A percentile compares a stretch with the other conserved stretches of the same genome.
Conservation (phyloP, 1,140 invertebrate genomes). For the Heliconius melpomene region DNA sequence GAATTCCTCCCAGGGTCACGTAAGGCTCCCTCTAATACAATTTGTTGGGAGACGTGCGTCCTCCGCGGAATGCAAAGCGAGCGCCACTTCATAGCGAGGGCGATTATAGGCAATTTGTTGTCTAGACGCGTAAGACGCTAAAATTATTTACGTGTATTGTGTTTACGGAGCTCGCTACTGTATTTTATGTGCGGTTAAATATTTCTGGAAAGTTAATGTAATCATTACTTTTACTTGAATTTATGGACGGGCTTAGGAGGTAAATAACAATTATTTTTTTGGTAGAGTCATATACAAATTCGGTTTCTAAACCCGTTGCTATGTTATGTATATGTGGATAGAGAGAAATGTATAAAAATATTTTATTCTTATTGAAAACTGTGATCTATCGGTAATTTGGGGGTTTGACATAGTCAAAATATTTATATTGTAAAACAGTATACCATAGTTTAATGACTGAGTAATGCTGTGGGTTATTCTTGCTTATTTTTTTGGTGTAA, state of each 20-base stretch:
- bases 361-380: background rate
- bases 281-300: background rate
- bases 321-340: background rate
- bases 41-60: slow-evolving; percentile 67
- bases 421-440: too few species aligned
- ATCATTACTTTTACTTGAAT: background rate
- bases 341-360: background rate
- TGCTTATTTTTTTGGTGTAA: too few species aligned
- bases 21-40: slow-evolving; percentile 74
- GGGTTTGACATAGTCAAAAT: too few species aligned
- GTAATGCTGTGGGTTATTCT: too few species aligned
- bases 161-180: slow-evolving; percentile 7
- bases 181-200: background rate
- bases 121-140: slow-evolving; percentile 36
- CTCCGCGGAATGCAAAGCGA: slow-evolving; percentile 70
- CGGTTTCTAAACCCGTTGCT: background rate
- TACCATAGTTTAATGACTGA: too few species aligned
- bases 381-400: background rate
- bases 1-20: slow-evolving; percentile 66
- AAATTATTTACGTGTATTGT: slow-evolving; percentile 38
- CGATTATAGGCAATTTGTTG: slow-evolving; percentile 61
- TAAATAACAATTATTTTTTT: background rate
- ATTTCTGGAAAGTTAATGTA: background rate
- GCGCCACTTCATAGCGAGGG: slow-evolving; percentile 63
- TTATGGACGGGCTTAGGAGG: background rate